phyloP scores from a whole-genome alignment of 2,888 invertebrate species.

The Empis livida region DNA sequence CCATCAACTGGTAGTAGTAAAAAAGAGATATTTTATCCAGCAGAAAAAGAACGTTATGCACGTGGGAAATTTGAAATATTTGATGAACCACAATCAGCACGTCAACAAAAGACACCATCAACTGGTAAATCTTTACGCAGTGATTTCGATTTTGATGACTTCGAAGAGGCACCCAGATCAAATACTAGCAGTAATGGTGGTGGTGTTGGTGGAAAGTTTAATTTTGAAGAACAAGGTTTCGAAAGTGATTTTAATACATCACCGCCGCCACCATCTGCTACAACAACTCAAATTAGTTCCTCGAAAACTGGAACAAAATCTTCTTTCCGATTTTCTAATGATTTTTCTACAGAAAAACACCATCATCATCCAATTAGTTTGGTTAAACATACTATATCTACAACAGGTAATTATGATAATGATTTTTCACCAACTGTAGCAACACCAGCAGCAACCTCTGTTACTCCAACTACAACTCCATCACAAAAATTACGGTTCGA shows the following conservation, averaged over 20 bases:
- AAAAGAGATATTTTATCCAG: conserved; percentile 12
- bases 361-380: conserved; percentile 8
- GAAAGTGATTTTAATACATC: conserved; percentile 35
- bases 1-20: conserved; percentile 5
- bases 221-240: conserved; percentile 33
- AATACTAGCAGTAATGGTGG: conserved; percentile 26
- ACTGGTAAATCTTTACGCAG: conserved; percentile 7
- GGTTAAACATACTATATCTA: neutral
- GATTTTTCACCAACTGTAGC: conserved; percentile 13
- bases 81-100: conserved; percentile 11
- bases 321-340: conserved; percentile 45
- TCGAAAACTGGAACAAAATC: conserved; percentile 23
- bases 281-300: no score
- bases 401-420: conserved; percentile 10
- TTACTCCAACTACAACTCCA: conserved; percentile 19
- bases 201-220: conserved; percentile 23
- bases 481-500: conserved; percentile 44
- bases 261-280: conserved; percentile 28
- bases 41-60: conserved; percentile 14
- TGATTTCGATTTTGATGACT: conserved; percentile 26
- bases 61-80: conserved; percentile 11
- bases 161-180: conserved; percentile 29
- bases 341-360: conserved; percentile 42
- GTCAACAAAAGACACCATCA: neutral
- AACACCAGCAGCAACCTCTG: conserved; percentile 12